Evolutionary conservation across 2,797 vertebrate genomes (phyloP).

Genomic region (Peromyscus eremicus): DNA sequence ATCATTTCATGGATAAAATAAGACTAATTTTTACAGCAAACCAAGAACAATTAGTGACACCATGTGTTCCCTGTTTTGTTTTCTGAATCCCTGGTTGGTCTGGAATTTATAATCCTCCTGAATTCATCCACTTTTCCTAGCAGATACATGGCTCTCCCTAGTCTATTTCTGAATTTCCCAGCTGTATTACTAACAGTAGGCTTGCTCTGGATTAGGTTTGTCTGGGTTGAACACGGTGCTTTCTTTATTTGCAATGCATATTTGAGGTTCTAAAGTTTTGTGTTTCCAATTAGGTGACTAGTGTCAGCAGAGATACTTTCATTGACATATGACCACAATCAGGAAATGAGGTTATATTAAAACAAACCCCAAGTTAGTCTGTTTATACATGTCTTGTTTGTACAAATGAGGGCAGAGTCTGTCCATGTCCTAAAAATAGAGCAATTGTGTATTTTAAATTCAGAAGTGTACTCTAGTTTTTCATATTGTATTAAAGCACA

Average conservation of each 20-base stretch:
- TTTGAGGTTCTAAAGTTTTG: conserved; percentile 69
- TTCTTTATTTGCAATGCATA: conserved; percentile 49
- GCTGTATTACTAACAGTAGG: neutral
- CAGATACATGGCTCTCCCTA: neutral
- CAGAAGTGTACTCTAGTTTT: neutral
- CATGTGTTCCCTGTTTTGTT: neutral
- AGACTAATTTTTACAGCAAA: conserved; percentile 22
- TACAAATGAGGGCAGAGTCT: neutral
- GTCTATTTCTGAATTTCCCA: conserved; percentile 21
- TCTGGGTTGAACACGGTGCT: neutral
- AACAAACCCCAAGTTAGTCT: neutral
- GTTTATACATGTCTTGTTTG: neutral
- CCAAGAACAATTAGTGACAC: conserved; percentile 50
- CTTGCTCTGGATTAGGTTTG: neutral
- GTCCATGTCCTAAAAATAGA: conserved; percentile 58
- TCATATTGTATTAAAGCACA: neutral
- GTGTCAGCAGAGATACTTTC: conserved; percentile 47
- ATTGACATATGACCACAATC: conserved; percentile 18
- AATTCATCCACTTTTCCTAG: neutral
- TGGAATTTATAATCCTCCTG: neutral
- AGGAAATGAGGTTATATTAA: neutral
- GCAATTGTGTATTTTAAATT: conserved; percentile 32
- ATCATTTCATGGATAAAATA: conserved; percentile 44
- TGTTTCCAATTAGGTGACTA: conserved; percentile 60
- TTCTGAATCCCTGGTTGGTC: neutral